These are phyloP conservation scores for Aspidoscelis tigris DNA, from an alignment of 2,113 vertebrate species.

Conservation along the genomic window DNA sequence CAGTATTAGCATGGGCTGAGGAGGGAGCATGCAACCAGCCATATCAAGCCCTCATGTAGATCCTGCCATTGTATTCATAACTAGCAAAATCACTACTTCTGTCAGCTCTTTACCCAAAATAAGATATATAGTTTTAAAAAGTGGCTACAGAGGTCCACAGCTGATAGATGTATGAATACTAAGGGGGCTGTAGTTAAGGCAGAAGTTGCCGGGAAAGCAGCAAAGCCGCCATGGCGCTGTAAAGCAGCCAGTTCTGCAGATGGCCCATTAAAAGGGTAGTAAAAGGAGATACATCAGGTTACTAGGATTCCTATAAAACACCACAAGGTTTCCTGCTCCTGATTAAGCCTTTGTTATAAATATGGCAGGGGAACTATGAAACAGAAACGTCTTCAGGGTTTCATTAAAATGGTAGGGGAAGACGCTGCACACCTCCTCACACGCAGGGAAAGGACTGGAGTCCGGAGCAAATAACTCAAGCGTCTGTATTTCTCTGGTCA, in stretches of 20 bases:
- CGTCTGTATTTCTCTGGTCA: no score
- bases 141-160: neutral
- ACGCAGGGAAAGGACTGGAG: neutral
- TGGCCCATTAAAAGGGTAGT: neutral
- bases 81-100: neutral
- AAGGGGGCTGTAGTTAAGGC: neutral
- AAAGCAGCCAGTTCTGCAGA: neutral
- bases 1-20: no score
- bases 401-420: neutral
- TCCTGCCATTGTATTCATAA: neutral
- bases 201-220: neutral
- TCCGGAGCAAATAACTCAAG: neutral
- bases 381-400: neutral
- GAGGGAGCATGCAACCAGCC: no score
- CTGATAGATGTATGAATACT: neutral
- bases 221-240: neutral
- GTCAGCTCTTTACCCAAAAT: neutral
- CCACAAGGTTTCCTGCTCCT: neutral
- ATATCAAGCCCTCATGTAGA: neutral
- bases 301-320: neutral
- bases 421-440: neutral
- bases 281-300: neutral
- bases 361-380: neutral
- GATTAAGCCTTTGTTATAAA: neutral
- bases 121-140: neutral